Base-by-base conservation (phyloP, 1,140 invertebrate species). In the Hycleus cichorii region DNA sequence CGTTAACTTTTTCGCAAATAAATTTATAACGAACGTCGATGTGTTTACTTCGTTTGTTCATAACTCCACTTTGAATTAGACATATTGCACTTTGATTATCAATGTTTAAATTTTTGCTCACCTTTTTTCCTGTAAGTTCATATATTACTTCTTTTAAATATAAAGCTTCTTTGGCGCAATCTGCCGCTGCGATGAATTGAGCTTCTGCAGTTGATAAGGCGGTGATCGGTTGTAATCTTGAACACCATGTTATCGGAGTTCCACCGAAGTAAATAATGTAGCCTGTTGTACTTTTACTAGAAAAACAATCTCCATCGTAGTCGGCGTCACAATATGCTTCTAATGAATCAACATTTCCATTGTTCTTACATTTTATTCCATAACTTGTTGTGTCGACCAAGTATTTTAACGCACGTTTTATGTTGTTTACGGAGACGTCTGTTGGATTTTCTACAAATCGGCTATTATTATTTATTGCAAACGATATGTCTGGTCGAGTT, bases 401-500 rank as follows among this genome's bases (percentile, higher is more conserved):
- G 26, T 54, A 59, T 47, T 32, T 45, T 39, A 59, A 40, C 24
- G 18, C 47, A 32, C 46, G 44, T 48, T 59, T 59, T 40, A 48
- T n/a, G 18, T 59, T 59, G 9, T 40, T 42, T 25, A 55, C 27
- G 10, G 49, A 12, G 12, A 12, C 12, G 12, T 12, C 12, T 12
- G 12, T 12, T 12, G 18, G 2, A 18, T 40, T 10, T 39, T 43
- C 27, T 4, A 1, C 7, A 32, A 4, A 24, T 39, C 57, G 53
- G 11, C 57, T 59, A 1, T 12, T 4, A 47, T 39, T 47, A 40
- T 38, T 54, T n/a, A 39, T 39, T 43, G 70, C 64, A 66, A 64
- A 74, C 5, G 65, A 9, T 11, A 77, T 72, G 56, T 77, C 72
- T n/a, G 75, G 75, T 57, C 74, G 60, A 2, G 75, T 75, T 32